A percentile compares a stretch with the other conserved stretches of the same genome.
Evolutionary conservation across 1,140 invertebrate species (phyloP).

Genomic region (Bombus superbus): DNA sequence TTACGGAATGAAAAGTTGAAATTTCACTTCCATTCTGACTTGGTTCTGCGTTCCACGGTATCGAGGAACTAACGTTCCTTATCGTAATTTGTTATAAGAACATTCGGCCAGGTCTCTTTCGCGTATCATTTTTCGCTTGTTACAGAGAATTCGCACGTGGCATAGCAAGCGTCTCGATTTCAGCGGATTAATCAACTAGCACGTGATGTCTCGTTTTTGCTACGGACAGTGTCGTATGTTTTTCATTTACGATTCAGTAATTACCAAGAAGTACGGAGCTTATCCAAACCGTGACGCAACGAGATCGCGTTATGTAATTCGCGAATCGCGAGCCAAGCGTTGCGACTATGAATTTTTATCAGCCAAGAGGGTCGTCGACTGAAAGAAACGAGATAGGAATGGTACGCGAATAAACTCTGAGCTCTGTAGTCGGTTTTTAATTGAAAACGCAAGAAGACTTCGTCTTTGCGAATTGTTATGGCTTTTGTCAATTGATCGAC

Average conservation of each 20-base stretch:
- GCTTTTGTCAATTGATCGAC: neutral
- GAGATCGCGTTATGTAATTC: slow-evolving; percentile 30
- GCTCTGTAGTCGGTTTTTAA: neutral
- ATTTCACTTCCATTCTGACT: neutral
- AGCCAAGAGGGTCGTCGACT: neutral
- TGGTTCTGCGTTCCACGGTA: neutral
- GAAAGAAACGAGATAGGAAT: neutral
- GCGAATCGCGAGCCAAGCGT: slow-evolving; percentile 13
- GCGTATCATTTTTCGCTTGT: slow-evolving; percentile 4
- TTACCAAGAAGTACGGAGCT: slow-evolving; percentile 19
- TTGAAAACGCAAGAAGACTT: neutral
- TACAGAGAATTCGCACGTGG: neutral
- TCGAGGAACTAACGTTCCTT: neutral
- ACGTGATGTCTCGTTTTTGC: neutral
- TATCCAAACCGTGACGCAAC: slow-evolving; percentile 28
- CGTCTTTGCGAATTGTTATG: neutral
- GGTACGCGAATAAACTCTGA: neutral
- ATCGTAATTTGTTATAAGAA: neutral
- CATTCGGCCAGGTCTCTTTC: neutral
- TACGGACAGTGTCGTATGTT: neutral
- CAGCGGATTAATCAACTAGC: slow-evolving; percentile 21
- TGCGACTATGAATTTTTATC: slow-evolving; percentile 11
- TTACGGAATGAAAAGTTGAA: neutral
- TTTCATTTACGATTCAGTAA: neutral
- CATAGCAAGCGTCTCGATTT: slow-evolving; percentile 6